phyloP scores from a whole-genome alignment of 1,140 invertebrate genomes.

The Reticulitermes speratus region DNA sequence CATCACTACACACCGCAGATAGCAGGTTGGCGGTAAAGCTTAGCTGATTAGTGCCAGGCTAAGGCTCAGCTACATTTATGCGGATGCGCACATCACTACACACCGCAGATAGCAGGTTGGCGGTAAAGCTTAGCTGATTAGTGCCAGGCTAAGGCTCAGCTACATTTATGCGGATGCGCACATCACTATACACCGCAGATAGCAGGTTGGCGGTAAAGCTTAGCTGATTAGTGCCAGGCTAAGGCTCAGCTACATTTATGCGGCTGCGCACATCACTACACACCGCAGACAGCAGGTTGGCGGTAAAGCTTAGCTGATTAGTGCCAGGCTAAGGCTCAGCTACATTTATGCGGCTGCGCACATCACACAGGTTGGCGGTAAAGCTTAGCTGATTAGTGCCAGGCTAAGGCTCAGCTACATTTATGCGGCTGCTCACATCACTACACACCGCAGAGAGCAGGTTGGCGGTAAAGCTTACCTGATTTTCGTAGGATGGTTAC shows the following conservation, averaged over 20 bases:
- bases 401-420: background rate
- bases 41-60: background rate
- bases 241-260: background rate
- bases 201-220: too few species aligned
- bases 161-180: constrained; percentile 20
- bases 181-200: constrained; percentile 41
- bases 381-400: background rate
- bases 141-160: constrained; percentile 7
- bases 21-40: too few species aligned
- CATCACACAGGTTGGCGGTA: background rate
- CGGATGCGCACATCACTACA: constrained; percentile 28
- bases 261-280: constrained; percentile 28
- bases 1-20: constrained; percentile 41
- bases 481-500: too few species aligned
- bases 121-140: too few species aligned
- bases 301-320: too few species aligned
- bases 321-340: constrained; percentile 13
- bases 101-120: constrained; percentile 40
- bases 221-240: background rate
- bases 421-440: constrained; percentile 26
- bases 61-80: background rate
- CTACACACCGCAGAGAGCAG: too few species aligned
- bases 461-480: too few species aligned
- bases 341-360: constrained; percentile 19
- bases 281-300: constrained; percentile 40